Conservation (phyloP, 2,797 vertebrate species). For the Rhinichthys osculus region DNA sequence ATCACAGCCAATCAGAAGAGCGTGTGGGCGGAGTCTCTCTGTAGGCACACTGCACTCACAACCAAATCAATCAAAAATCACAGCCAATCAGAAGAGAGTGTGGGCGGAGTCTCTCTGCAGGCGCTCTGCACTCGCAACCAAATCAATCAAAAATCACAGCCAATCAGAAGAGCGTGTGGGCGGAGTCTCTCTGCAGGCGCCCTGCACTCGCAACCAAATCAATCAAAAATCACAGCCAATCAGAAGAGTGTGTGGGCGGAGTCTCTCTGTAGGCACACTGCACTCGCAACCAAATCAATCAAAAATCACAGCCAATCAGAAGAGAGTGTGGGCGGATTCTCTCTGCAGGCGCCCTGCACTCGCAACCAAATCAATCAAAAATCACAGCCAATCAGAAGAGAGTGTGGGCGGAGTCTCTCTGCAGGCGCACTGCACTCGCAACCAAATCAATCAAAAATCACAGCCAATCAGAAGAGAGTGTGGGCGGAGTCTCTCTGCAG, state of each 20-base stretch:
- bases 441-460: neutral
- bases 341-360: no score
- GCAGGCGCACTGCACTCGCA: neutral
- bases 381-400: neutral
- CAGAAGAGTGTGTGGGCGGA: neutral
- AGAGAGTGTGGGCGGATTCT: no score
- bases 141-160: no score
- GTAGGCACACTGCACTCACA: neutral
- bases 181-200: neutral
- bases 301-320: no score
- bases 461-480: neutral
- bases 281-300: no score
- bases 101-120: neutral
- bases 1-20: neutral
- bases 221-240: neutral
- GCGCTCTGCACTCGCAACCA: no score
- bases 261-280: neutral
- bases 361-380: no score
- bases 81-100: neutral
- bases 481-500: neutral
- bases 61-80: no score
- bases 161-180: neutral
- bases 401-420: neutral
- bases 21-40: neutral
- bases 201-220: neutral